Percentiles rank a stretch among this genome's conserved stretches.
Evolutionary conservation across 2,113 vertebrate genomes (phyloP).

Genomic region (Pelobates fuscus): DNA sequence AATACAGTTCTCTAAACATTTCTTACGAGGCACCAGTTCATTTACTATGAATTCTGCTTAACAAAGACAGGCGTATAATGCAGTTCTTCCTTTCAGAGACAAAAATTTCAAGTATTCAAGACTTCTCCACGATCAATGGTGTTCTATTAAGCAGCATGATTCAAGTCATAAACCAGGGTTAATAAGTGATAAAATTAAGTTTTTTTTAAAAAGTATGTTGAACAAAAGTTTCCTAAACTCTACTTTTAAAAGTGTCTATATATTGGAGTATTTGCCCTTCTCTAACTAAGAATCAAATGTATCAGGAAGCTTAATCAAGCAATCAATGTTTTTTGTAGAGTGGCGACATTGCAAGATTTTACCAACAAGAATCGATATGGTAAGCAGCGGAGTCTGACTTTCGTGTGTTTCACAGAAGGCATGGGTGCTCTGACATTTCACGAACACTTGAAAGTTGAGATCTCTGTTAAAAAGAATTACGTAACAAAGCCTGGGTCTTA

Average conservation of each 20-base stretch:
- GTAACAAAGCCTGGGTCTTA: not conserved
- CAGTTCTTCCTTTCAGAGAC: too few relatives aligned
- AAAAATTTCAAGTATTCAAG: not conserved
- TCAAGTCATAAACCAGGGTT: too few relatives aligned
- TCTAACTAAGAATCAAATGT: too few relatives aligned
- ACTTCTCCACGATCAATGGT: not conserved
- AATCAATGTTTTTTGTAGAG: not conserved
- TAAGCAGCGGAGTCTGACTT: not conserved
- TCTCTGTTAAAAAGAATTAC: not conserved
- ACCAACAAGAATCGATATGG: too few relatives aligned
- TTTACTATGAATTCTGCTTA: not conserved
- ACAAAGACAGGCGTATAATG: not conserved
- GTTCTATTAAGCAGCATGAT: not conserved
- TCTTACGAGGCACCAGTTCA: constrained; percentile 13
- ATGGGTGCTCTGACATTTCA: not conserved
- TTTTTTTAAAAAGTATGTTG: not conserved
- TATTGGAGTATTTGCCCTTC: too few relatives aligned
- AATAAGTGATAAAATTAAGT: too few relatives aligned
- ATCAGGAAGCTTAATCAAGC: not conserved
- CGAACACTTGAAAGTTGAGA: not conserved
- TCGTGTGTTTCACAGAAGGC: not conserved
- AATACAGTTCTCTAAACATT: constrained; percentile 1
- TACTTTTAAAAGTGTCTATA: too few relatives aligned
- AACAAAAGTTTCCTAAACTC: not conserved
- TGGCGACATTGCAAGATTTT: too few relatives aligned